A percentile compares a stretch with the other conserved stretches of the same genome.
These are phyloP conservation scores for Capromys pilorides DNA, from an alignment of 2,797 vertebrate species.

Conservation along the genomic window DNA sequence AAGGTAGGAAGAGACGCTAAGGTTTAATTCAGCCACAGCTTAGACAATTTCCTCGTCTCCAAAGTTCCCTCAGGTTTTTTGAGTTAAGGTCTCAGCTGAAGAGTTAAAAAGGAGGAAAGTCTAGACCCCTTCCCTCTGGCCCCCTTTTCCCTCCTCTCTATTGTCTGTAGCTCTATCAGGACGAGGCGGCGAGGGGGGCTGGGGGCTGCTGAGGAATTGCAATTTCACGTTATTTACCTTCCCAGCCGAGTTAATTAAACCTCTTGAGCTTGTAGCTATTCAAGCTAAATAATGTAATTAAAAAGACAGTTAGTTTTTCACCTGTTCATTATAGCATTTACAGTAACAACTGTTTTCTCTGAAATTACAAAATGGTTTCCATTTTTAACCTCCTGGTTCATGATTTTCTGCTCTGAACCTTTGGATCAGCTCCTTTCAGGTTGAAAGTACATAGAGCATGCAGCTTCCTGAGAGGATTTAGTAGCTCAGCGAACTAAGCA, in stretches of 20 bases:
- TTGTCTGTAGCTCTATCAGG: not conserved
- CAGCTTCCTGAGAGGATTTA: fast-evolving
- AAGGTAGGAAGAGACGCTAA: not conserved
- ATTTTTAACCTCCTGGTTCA: not conserved
- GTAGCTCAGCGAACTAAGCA: not conserved
- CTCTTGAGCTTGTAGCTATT: conserved; percentile 46
- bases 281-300: conserved; percentile 68
- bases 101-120: not conserved
- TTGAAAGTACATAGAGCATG: not conserved
- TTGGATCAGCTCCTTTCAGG: not conserved
- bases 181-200: not conserved
- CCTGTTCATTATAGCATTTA: conserved; percentile 51
- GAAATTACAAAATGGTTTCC: conserved; percentile 57
- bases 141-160: not conserved
- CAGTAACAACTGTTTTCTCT: conserved; percentile 51
- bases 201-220: not conserved
- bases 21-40: not conserved
- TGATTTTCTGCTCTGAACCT: conserved; percentile 1
- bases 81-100: not conserved
- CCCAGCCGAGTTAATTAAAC: conserved; percentile 63
- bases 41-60: conserved; percentile 7
- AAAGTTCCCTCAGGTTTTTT: not conserved
- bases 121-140: not conserved
- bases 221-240: conserved; percentile 46
- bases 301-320: conserved; percentile 56